Evolutionary conservation across 2,888 invertebrate species (phyloP).

Genomic region (Drosophila monieri): DNA sequence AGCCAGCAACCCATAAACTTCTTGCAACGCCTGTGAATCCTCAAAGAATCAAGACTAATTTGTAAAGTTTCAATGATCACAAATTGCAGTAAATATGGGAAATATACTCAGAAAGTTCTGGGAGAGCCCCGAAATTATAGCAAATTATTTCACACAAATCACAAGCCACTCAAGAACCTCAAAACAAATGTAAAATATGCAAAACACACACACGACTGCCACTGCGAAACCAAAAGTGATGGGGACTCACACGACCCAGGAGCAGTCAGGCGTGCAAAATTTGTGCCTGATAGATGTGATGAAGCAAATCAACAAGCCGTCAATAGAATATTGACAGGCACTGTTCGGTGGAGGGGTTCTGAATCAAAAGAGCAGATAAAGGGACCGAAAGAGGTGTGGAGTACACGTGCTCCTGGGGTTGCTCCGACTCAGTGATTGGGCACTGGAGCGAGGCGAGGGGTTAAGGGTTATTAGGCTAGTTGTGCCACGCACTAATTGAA

Average conservation of each 20-base stretch:
- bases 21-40: background rate
- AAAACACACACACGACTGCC: slow-evolving; percentile 39
- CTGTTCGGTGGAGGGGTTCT: slow-evolving; percentile 6
- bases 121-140: slow-evolving; percentile 43
- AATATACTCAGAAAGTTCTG: slow-evolving; percentile 33
- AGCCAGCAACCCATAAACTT: background rate
- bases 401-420: slow-evolving; percentile 59
- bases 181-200: slow-evolving; percentile 49
- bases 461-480: slow-evolving; percentile 50
- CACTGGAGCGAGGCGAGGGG: slow-evolving; percentile 55
- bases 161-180: slow-evolving; percentile 45
- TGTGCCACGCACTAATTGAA: slow-evolving; percentile 50
- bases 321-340: slow-evolving; percentile 47
- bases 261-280: slow-evolving; percentile 74
- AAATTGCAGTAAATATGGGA: slow-evolving; percentile 34
- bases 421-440: slow-evolving; percentile 10
- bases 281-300: slow-evolving; percentile 50
- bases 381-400: slow-evolving; percentile 63
- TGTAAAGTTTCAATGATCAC: slow-evolving; percentile 47
- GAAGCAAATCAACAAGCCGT: slow-evolving; percentile 64
- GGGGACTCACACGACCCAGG: slow-evolving; percentile 31
- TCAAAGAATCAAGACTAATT: slow-evolving; percentile 32
- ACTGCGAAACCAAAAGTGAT: slow-evolving; percentile 17
- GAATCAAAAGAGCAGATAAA: slow-evolving; percentile 12
- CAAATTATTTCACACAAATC: slow-evolving; percentile 47